These are phyloP conservation scores for Phrixothrix hirtus DNA, from an alignment of 2,888 invertebrate genomes.

Conservation along the genomic window DNA sequence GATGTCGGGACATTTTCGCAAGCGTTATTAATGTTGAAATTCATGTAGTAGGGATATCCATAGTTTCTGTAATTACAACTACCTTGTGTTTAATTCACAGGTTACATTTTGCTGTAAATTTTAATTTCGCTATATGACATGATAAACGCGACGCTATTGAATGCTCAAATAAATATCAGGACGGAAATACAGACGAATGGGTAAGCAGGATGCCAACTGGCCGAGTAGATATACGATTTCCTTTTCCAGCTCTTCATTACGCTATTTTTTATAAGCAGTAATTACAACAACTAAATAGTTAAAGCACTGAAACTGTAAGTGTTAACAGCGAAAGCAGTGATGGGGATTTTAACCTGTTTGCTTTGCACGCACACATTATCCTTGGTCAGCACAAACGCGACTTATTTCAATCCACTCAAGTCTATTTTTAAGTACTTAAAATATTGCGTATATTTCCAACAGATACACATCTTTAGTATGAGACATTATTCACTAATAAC, in stretches of 20 bases:
- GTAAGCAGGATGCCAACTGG: constrained; percentile 25
- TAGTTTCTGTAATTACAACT: neutral
- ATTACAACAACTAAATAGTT: too few relatives aligned
- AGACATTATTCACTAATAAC: neutral
- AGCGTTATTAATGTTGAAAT: neutral
- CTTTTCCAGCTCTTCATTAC: constrained; percentile 23
- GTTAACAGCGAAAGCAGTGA: too few relatives aligned
- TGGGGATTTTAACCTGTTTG: too few relatives aligned
- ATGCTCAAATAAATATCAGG: constrained; percentile 9
- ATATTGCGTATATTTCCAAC: neutral
- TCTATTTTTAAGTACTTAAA: neutral
- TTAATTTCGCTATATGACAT: constrained; percentile 4
- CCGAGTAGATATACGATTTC: constrained; percentile 26
- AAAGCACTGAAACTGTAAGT: too few relatives aligned
- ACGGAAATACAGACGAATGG: constrained; percentile 26
- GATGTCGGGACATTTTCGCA: neutral
- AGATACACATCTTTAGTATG: too few relatives aligned
- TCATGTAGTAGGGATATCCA: neutral
- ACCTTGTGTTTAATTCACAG: neutral
- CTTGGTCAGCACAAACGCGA: too few relatives aligned
- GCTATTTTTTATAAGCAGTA: constrained; percentile 16
- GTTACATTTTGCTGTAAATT: neutral
- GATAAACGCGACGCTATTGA: neutral
- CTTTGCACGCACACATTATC: neutral
- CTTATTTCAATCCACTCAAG: too few relatives aligned